Evolutionary conservation across 2,797 vertebrate genomes (phyloP).

Genomic region (Chromis chromis): DNA sequence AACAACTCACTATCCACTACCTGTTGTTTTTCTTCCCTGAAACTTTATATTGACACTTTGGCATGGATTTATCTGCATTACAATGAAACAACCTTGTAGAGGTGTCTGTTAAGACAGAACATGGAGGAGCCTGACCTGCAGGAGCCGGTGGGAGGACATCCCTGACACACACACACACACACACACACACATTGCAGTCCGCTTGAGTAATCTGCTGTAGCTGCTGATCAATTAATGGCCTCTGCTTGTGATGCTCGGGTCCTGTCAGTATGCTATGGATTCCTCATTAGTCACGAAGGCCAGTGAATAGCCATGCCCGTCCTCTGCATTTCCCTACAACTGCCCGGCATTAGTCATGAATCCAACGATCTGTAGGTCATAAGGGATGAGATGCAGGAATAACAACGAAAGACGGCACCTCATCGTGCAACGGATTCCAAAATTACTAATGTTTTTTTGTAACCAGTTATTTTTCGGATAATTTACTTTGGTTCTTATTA

Average conservation of each 20-base stretch:
- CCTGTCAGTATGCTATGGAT: conserved; percentile 77
- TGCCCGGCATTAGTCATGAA: conserved; percentile 38
- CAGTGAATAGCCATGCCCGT: conserved; percentile 47
- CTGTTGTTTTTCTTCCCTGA: conserved; percentile 44
- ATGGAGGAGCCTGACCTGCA: conserved; percentile 57
- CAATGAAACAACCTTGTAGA: conserved; percentile 60
- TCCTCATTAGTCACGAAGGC: conserved; percentile 73
- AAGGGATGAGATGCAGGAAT: not conserved
- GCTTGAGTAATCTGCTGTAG: conserved; percentile 67
- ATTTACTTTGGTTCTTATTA: not conserved
- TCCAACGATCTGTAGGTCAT: conserved; percentile 28
- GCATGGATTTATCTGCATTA: conserved; percentile 70
- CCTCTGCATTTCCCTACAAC: conserved; percentile 49
- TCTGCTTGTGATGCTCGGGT: conserved; percentile 54
- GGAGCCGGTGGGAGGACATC: conserved; percentile 63
- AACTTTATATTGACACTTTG: conserved; percentile 54
- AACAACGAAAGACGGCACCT: not conserved
- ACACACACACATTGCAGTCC: conserved; percentile 51
- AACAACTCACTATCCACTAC: conserved; percentile 40
- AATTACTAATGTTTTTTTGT: not conserved
- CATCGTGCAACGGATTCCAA: not conserved
- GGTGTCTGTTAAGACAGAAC: conserved; percentile 66
- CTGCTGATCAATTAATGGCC: conserved; percentile 78
- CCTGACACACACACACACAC: conserved; percentile 53
- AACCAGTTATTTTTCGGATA: not conserved